Base-by-base conservation (phyloP, 1,140 invertebrate genomes). In the Drosophila mayri region DNA sequence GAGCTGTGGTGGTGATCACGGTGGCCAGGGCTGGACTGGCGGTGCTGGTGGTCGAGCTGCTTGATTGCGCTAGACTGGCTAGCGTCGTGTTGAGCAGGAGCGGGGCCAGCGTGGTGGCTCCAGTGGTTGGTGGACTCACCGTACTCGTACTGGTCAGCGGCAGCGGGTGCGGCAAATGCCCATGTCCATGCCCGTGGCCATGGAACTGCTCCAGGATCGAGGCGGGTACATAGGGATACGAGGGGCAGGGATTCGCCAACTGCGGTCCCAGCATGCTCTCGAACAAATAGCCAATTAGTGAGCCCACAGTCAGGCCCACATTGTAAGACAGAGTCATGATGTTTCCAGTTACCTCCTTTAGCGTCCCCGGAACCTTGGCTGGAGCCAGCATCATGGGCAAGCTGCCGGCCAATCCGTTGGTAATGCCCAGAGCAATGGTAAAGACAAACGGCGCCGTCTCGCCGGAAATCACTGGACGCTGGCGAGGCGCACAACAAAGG, bases 261-360 rank as follows among this genome's bases (percentile, higher is more conserved):
- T 94, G 94, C 10, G 95, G 94, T 0, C 96, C 96, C 30, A 97
- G 92, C 85, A 96, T 94, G 3, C 95, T 94, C 81, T 98, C 95
- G 59, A 98, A 93, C 12, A 97, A 93, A 83, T 98, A 98, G 1
- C 97, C 97, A 46, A 97, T 94, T 2, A 97, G 92, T 1, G 97
- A 97, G 2, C 97, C 97, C 4, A 95, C 94, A 1, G 97, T 96
- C 30, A 98, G 93, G 2, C 97, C 97, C 43, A 97, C 94, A 84
- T 96, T 97, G 90, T 98, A 98, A 0, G 97, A 97, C 0, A 98
- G 86, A 0, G 97, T 98, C 97, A 98, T 98, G 79, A 98, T 97
- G 81, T 98, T 98, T 58, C 97, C 97, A 95, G 94, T 96, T 1
- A 97, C 93, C 93, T 97, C 96, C 57, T 96, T 94, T 65, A 96